Percentiles rank a stretch among this genome's conserved stretches.
phyloP scores from a whole-genome alignment of 2,113 vertebrate species.

The Hydropotes inermis region DNA sequence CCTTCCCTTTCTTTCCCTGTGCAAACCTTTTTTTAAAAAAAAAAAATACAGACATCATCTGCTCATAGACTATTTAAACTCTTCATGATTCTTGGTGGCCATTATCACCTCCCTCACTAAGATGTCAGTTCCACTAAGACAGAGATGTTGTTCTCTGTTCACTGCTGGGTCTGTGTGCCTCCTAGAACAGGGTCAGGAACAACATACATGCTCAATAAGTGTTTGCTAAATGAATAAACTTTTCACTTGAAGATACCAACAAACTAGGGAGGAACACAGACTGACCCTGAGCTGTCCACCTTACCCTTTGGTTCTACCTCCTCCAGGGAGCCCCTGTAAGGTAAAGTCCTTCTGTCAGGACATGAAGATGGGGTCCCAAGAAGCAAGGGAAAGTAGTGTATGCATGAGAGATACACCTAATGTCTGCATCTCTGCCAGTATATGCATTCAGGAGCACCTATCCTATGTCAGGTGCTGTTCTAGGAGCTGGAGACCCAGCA shows the following conservation, averaged over 20 bases:
- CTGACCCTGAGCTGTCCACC: background rate
- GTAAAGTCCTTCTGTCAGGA: background rate
- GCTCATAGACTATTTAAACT: background rate
- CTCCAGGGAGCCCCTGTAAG: background rate
- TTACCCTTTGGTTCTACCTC: background rate
- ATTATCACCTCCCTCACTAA: background rate
- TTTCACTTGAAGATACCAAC: background rate
- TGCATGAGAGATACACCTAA: background rate
- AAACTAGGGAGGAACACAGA: background rate
- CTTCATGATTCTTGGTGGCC: background rate
- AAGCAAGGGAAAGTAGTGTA: background rate
- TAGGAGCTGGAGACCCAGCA: background rate
- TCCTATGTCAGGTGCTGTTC: background rate
- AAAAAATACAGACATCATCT: background rate
- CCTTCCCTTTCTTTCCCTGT: background rate
- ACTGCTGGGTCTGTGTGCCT: background rate
- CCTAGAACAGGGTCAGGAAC: background rate
- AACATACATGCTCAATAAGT: background rate
- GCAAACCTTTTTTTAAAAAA: background rate
- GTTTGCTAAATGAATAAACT: background rate
- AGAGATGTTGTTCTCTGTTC: background rate
- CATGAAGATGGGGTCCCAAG: background rate
- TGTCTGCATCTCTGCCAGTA: background rate
- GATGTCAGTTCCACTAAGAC: background rate
- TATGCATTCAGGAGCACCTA: background rate